A percentile compares a stretch with the other conserved stretches of the same genome.
Conservation (phyloP, 2,113 vertebrate species). For the Globicephala melas region DNA sequence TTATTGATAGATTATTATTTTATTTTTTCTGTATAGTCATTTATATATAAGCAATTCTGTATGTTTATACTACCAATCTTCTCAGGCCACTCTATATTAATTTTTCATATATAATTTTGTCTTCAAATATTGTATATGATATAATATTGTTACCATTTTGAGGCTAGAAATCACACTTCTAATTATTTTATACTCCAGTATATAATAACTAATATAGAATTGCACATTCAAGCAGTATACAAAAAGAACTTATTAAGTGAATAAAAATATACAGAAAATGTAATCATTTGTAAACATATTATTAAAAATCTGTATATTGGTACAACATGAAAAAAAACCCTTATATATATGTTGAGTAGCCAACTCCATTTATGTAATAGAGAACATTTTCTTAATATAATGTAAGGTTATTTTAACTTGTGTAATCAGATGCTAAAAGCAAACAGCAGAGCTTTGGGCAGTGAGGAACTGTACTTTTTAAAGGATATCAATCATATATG, state of each 20-base stretch:
- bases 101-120: background rate
- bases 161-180: background rate
- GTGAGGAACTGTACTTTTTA: constrained; percentile 47
- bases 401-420: constrained; percentile 49
- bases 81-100: background rate
- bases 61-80: background rate
- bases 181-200: background rate
- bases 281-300: background rate
- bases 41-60: background rate
- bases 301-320: background rate
- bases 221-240: background rate
- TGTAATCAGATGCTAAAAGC: constrained; percentile 38
- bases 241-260: background rate
- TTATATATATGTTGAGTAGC: background rate
- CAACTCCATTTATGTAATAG: background rate
- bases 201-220: background rate
- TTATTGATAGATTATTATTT: background rate
- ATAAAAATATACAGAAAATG: constrained; percentile 14
- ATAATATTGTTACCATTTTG: background rate
- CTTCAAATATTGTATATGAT: background rate
- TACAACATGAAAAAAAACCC: background rate
- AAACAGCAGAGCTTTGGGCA: background rate
- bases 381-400: constrained; percentile 44
- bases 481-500: constrained; percentile 22
- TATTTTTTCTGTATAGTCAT: background rate